Conservation (phyloP, 2,888 invertebrate genomes). For the Heterodera filipjevi region DNA sequence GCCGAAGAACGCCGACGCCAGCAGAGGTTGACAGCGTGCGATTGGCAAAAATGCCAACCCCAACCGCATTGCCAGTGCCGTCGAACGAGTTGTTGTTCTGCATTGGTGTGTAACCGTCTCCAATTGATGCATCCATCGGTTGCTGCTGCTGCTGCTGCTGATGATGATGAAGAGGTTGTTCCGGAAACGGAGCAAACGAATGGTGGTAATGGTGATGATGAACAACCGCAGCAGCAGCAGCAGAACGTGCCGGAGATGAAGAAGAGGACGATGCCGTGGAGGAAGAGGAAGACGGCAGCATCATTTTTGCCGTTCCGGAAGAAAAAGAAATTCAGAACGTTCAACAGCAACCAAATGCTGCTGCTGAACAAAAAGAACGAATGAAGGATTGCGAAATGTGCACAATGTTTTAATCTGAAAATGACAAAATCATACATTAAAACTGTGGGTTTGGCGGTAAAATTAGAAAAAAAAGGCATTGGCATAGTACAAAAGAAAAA, state of each 20-base stretch:
- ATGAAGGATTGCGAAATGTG: no score
- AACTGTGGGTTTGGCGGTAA: no score
- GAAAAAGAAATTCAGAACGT: no score
- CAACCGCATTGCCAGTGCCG: not conserved
- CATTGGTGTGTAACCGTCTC: not conserved
- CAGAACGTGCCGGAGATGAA: not conserved
- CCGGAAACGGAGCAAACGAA: not conserved
- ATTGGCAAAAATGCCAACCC: not conserved
- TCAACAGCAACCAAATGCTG: no score
- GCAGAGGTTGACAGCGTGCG: not conserved
- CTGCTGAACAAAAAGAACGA: no score
- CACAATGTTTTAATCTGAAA: no score
- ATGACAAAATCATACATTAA: no score
- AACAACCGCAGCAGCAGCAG: not conserved
- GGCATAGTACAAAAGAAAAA: no score
- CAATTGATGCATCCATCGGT: no score
- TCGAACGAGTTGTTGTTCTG: not conserved
- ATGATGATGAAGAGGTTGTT: not conserved
- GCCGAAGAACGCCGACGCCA: not conserved
- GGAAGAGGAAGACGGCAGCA: not conserved
- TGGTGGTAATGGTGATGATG: not conserved
- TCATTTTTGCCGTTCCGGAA: not conserved
- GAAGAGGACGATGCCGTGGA: not conserved
- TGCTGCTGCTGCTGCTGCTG: not conserved
- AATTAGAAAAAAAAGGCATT: no score